Base-by-base conservation (phyloP, 2,888 invertebrate species). In the Belgica antarctica region DNA sequence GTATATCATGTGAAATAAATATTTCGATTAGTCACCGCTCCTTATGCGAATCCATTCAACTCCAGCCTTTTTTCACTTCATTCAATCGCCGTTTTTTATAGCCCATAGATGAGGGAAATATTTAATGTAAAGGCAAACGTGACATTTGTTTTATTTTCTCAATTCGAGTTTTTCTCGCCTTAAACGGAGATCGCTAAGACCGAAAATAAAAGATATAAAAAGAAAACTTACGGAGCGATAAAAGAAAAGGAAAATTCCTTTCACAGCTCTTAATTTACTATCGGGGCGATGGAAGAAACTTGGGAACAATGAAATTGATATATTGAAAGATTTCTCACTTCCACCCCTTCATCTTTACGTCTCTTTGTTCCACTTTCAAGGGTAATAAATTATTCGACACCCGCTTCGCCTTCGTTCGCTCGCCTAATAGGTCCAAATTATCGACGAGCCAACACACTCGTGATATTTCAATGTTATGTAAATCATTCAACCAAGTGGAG, bases 101-200 rank as follows among this genome's bases (percentile, higher is more conserved):
- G 27, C 2, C 59, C 8, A 17, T 7, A 17, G 52, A 52, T 22
- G 24, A 59, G 22, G 27, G 15, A 59, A 59, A 59, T 59, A 15
- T 59, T 59, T 59, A 59, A 59, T 59, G 59, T 5, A 27, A 59
- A 59, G 25, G 15, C 52, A 7, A 46, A 65, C 65, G 65, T 65
- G 65, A 65, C 65, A 24, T 65, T 63, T 65, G 65, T 65, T 65
- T 65, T 65, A 65, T 65, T 47, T 47, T 31, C 24, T 27, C 31
- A 36, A n/a, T 47, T 65, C 28, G n/a, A 47, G 27, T 25, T 46
- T 41, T 17, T 41, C 19, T 63, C 47, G 46, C 46, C 46, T n/a
- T 17, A 46, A n/a, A 3, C 46, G 7, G 12, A 4, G 46, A 12
- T 5, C 17, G 46, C 4, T 7, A 12, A 12, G 59, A 24, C 17